Conservation (phyloP, 2,113 vertebrate genomes). For the Sphaerodactylus townsendi region DNA sequence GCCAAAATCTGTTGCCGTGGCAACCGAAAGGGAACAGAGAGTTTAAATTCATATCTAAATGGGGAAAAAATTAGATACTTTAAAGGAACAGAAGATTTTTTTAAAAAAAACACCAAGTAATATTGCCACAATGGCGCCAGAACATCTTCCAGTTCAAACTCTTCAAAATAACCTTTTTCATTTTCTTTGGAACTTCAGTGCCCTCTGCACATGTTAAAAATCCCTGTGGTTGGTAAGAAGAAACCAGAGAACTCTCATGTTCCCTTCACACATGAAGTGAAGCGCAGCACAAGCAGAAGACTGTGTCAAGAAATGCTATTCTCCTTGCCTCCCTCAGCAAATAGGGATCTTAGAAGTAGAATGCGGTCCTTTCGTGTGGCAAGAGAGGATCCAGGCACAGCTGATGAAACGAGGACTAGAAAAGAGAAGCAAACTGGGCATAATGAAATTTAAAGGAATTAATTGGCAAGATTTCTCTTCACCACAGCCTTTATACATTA, state of each 20-base stretch:
- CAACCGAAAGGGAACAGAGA: constrained; percentile 69
- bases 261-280: background rate
- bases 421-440: constrained; percentile 45
- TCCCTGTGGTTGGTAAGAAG: background rate
- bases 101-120: background rate
- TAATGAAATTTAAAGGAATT: constrained; percentile 73
- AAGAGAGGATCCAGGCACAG: constrained; percentile 12
- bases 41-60: constrained; percentile 77
- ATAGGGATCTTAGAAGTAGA: background rate
- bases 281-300: background rate
- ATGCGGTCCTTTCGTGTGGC: constrained; percentile 19
- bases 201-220: constrained; percentile 14
- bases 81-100: constrained; percentile 62
- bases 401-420: constrained; percentile 28
- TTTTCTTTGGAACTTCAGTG: constrained; percentile 2
- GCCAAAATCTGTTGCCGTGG: constrained; percentile 74
- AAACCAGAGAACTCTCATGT: background rate
- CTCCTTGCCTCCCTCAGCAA: background rate
- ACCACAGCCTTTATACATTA: constrained; percentile 66
- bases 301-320: background rate
- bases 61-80: constrained; percentile 71
- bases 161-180: constrained; percentile 12
- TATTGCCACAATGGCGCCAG: background rate
- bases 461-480: constrained; percentile 70
- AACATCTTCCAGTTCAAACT: background rate